Base-by-base conservation (phyloP, 2,888 invertebrate species). In the Ramazzottius varieornatus region DNA sequence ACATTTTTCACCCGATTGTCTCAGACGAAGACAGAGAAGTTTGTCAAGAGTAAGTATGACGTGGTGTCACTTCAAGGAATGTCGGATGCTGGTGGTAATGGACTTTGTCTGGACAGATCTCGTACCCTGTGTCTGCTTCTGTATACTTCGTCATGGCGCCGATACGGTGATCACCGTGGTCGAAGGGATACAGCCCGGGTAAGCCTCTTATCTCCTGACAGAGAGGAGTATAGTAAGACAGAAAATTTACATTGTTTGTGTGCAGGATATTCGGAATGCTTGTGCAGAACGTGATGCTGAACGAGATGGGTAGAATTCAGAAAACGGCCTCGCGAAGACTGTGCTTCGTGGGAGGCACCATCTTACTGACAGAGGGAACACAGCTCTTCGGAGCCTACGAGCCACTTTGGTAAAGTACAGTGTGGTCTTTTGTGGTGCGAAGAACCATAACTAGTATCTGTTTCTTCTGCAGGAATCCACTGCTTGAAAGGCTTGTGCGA, bases 1-100 rank as follows among this genome's bases (percentile, higher is more conserved):
- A 76, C 94, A 67, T 80, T 96, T n/a, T 94, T 96, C 78, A 89
- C 91, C 78, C 81, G 96, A 66, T 79, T 98, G 33, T 86, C 89
- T 1, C 85, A 86, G 0, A 87, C 88, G 0, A 96, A 93, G 78
- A 98, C 98, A 0, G 86, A 89, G 0, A 96, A 96, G 79, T 96
- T 86, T 77, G 83, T 93, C 46, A 86, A 87, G 73, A 84, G 76
- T 72, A 72, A 71, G 72, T 70, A 13, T 40, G 8, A n/a, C 2
- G 67, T 66, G 33, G 64, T 67, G 54, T 64, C 24, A 32, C 24
- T 34, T 64, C 29, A 0, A 33, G 63, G 4, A 1, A 33, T 66
- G 16, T 32, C 54, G 8, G 54, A 40, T 13, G 13, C 20, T 40
- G 40, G 40, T 40, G 8, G n/a, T n/a, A n/a, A n/a, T n/a, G n/a